Evolutionary conservation across 2,888 invertebrate species (phyloP), one percentile per base, ranked within the genome.

Genomic region (Catocala fraxini): DNA sequence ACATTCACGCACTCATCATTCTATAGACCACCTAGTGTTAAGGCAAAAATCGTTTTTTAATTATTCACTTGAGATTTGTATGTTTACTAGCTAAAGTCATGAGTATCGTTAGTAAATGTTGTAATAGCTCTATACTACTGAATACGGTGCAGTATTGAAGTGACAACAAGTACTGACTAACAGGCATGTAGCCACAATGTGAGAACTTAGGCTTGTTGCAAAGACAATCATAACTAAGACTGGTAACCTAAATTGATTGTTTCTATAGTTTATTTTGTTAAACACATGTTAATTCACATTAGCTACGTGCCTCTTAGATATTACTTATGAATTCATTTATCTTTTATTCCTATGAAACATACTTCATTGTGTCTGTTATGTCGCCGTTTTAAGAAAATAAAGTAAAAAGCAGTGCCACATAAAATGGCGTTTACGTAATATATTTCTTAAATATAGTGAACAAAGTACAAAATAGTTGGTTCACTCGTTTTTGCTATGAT

Each of bases 391-490:
- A 67, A 65, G 64, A 52, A 71, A 48, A 55, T 61, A 68, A 69
- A 62, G 56, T 61, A 58, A 63, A 63, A 55, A 70, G 58, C 74
- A 72, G 70, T 73, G 74, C 75, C 72, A 60, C 68, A 33, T 55
- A 63, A n/a, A n/a, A n/a, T 60, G 69, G 79, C 73, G 67, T 79
- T 65, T 71, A 65, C 52, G 58, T 67, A 65, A 63, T 67, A 75
- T 69, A 54, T 71, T 57, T 56, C 62, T 66, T 56, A 56, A 60
- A 56, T 42, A 76, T 68, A 77, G 88, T 90, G 89, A 84, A 87
- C 86, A 85, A 82, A 89, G 90, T 90, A 90, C 90, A 90, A 90
- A 89, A 68, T 68, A 76, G 71, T 64, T 72, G 70, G 85, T 89
- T 88, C 86, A 83, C 86, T 63, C 71, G 71, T 70, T 75, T 62